Conservation (phyloP, 2,888 invertebrate species). For the Drosophila parthenogenetica region DNA sequence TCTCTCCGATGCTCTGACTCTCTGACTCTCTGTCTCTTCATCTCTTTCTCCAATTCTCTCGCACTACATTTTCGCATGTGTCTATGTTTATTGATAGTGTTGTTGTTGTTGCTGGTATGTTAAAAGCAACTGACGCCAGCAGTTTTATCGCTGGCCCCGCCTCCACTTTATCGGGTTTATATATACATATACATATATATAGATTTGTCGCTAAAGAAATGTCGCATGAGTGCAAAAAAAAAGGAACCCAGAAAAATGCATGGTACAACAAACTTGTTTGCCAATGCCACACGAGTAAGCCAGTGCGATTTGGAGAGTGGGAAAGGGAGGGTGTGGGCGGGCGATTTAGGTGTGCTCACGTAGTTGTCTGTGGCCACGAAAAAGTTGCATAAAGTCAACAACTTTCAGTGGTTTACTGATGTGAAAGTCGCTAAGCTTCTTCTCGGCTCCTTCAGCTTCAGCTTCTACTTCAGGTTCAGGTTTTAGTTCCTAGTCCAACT, state of each 20-base stretch:
- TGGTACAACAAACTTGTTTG: constrained; percentile 77
- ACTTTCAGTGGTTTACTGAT: constrained; percentile 78
- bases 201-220: constrained; percentile 56
- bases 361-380: constrained; percentile 78
- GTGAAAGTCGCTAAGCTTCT: constrained; percentile 74
- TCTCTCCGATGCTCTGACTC: constrained; percentile 5
- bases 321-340: background rate
- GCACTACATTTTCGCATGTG: constrained; percentile 2
- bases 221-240: constrained; percentile 68
- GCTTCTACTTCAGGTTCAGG: background rate
- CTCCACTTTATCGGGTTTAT: constrained; percentile 67
- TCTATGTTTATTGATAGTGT: constrained; percentile 41
- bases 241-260: constrained; percentile 42
- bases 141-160: constrained; percentile 51
- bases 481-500: background rate
- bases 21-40: background rate
- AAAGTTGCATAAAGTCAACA: constrained; percentile 80
- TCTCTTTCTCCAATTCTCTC: background rate
- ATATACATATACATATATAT: constrained; percentile 45
- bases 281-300: constrained; percentile 26
- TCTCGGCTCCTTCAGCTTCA: constrained; percentile 24
- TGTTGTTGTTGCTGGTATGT: constrained; percentile 50
- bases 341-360: constrained; percentile 52
- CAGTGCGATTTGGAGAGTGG: constrained; percentile 11
- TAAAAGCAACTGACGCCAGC: constrained; percentile 79